Base-by-base conservation (phyloP, 2,113 vertebrate species). In the Elgaria multicarinata region DNA sequence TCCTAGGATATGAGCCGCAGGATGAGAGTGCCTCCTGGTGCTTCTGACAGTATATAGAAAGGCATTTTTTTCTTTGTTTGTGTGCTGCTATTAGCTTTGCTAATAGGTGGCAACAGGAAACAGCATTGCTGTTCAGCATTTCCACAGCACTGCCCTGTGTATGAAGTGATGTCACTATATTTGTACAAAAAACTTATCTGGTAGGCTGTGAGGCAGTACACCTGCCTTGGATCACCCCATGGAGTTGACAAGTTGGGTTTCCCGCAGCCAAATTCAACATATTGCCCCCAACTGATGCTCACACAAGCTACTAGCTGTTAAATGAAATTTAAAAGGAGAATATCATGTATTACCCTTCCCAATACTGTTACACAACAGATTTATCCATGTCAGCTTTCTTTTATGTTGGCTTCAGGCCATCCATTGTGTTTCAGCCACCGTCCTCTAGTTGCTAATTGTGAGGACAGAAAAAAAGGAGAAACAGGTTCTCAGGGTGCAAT, bases 21-120 rank as follows among this genome's bases (percentile, higher is more conserved):
- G 90, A 92, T 89, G 86, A 91, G 80, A 93, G 82, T 93, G 92
- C 89, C 91, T 96, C 94, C 93, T 93, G 92, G 90, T 95, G 93
- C 93, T 88, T n/a, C 0, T 6, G 64, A 58, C 2, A 72, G 74
- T 64, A 88, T 66, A 79, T 16, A 64, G 14, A 69, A 71, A 78
- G 77, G 36, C 64, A 36, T 67, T 62, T 78, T 8, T 77, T 90
- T 93, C 77, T 92, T 53, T 64, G 46, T 78, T 89, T 85, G 33
- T 90, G 46, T 22, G 90, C 6, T 71, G 58, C 0, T 58, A 86
- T 9, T 58, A 91, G 88, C 90, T 55, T 87, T 91, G 91, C 90
- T 94, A 93, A 88, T 91, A 82, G 83, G 53, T 42, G 28, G 28
- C 62, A 69, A 91, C 46, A 81, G 62, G 33, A 79, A 87, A 6